Evolutionary conservation across 2,113 vertebrate genomes (phyloP), one percentile per base, ranked within the genome.

Genomic region (Scalopus aquaticus): DNA sequence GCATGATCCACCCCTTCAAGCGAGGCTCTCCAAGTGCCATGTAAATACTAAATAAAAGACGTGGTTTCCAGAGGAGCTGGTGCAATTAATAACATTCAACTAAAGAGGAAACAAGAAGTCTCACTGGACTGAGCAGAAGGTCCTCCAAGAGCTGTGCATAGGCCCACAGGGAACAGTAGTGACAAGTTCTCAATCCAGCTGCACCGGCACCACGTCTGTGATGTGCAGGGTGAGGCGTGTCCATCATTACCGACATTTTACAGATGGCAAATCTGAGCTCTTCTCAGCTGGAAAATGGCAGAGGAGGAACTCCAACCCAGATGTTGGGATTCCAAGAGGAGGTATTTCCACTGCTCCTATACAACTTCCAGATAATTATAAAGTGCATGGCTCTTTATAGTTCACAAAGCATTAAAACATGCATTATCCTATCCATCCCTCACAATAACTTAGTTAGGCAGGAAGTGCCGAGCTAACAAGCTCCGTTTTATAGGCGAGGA

Each of bases 31-130:
- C 51, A 84, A 60, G 35, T 6, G 35, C 10, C 35, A 74, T 84
- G 44, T 72, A 88, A 80, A 39, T 90, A 76, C 76, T 87, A 87
- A 88, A 94, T 72, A 73, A 42, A 83, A 77, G 72, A 76, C 26
- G 17, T 0, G 39, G 44, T 51, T 62, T 83, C 86, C 26, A 28
- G 11, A 74, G 46, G 30, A 26, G 28, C 44, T 92, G 49, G 37
- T 42, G 20, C 72, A 76, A 84, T 90, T 30, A 94, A 69, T 26
- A n/a, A 44, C 13, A 44, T 35, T 19, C 44, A 74, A 2, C 3
- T 1, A 16, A 74, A 42, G 32, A 84, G 30, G 65, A 92, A 46
- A 72, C 1, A 3, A 37, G 54, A 46, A 64, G 72, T 44, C 15
- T 54, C 3, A 0, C 5, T 10, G 49, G 22, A 3, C 24, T 9